Evolutionary conservation across 2,113 vertebrate species (phyloP), one percentile per base, ranked within the genome.

Genomic region (Paradisaea rubra): DNA sequence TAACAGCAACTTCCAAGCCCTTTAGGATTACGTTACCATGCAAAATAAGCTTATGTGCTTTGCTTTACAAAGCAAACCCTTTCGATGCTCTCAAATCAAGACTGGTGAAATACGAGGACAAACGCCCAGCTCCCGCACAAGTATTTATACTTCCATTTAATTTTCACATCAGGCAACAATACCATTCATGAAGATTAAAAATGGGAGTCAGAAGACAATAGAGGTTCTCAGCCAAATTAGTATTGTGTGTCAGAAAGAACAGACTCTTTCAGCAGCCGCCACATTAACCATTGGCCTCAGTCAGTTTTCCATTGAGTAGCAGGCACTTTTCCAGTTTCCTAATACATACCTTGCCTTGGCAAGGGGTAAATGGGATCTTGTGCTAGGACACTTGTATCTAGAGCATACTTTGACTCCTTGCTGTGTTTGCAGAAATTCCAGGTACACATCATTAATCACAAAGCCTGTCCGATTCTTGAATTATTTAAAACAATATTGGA

Each of bases 401-500:
- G 81, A 93, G 91, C 79, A 93, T 88, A 87, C 85, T 96, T 91
- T 91, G 81, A 94, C 81, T 96, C 94, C 97, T 92, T 95, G 95
- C 97, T 95, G 91, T 94, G 95, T 95, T 95, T 97, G 97, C 97
- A 97, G 89, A 97, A 97, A 96, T 97, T 95, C 89, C 94, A 95
- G 90, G 88, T 96, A 97, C 88, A 89, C 81, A 96, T 96, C 97
- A 96, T 97, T 97, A 97, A 97, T 97, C 97, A 97, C 91, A 86
- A 88, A 92, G 79, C 60, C 91, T 95, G 91, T 95, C 94, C 27
- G 42, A 91, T 96, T 93, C 95, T 81, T 97, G 96, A 97, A 97
- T 97, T 97, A 97, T 97, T 97, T 96, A 97, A 89, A 81, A 92
- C 89, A 97, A 96, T 96, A 95, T 93, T 88, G 96, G 94, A 95